Evolutionary conservation across 2,888 invertebrate genomes (phyloP), one percentile per base, ranked within the genome.

Genomic region (Andrena haemorrhoa): DNA sequence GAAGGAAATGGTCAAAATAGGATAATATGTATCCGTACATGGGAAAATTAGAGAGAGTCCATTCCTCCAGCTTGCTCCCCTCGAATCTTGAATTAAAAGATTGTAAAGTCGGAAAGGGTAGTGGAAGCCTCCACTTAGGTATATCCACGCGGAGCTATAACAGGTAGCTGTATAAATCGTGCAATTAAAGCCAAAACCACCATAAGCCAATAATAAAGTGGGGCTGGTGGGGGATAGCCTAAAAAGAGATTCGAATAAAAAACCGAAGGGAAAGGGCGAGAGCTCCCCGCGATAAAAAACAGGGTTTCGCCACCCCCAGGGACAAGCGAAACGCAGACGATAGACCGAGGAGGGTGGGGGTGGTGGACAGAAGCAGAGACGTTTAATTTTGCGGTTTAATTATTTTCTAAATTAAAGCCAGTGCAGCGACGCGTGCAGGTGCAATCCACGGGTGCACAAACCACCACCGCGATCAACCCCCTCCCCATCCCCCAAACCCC

Each of bases 351-450:
- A 16, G 7, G 12, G 12, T 8, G 29, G 29, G 12, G 35, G 26
- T 10, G 58, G 58, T 41, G 53, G 12, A 6, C 8, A 7, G 31
- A 41, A 53, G 41, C n/a, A 29, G 65, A 83, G 79, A 75, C 84
- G 89, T 92, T 92, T 91, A 92, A 93, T 92, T 92, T 92, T 89
- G 92, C 90, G 90, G 88, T 92, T 92, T 92, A 92, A 92, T 93
- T 93, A 92, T 93, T 92, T 93, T 93, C 92, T 91, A 91, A 92
- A 93, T 93, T 92, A 92, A 92, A 92, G 84, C 82, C 81, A 73
- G 81, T 72, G 69, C 65, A 77, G 70, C 66, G 66, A 58, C 56
- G 72, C 68, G 58, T 58, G 63, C 73, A 26, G 66, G 71, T 63
- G 64, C 63, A 41, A 75, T 61, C 58, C 72, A 65, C 75, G 63